These are phyloP conservation scores for Clistopyga incitator DNA, from an alignment of 2,888 invertebrate genomes.

Conservation along the genomic window DNA sequence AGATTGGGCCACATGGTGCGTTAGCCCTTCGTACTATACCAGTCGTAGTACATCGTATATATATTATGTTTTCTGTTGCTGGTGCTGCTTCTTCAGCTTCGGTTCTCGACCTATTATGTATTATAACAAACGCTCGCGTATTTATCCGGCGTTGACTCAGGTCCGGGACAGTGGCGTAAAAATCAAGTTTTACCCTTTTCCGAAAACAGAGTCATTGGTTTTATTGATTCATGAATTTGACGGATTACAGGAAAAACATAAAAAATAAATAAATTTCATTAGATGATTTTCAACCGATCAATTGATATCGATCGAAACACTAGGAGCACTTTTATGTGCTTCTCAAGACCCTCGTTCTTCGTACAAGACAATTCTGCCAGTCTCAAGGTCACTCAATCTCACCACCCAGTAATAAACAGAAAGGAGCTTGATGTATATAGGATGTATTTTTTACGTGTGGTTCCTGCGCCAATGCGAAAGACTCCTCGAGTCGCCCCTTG, in stretches of 20 bases:
- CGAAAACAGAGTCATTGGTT: neutral
- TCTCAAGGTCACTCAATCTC: slow-evolving; percentile 45
- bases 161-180: slow-evolving; percentile 23
- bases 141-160: slow-evolving; percentile 45
- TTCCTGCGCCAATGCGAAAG: slow-evolving; percentile 59
- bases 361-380: slow-evolving; percentile 4
- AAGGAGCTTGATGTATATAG: neutral
- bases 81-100: neutral
- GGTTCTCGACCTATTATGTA: slow-evolving; percentile 4
- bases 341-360: slow-evolving; percentile 11
- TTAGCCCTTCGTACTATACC: neutral
- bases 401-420: slow-evolving; percentile 5
- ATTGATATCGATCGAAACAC: no score
- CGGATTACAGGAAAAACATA: no score
- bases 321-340: no score
- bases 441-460: neutral
- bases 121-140: slow-evolving; percentile 5
- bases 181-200: neutral
- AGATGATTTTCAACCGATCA: no score
- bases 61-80: slow-evolving; percentile 6
- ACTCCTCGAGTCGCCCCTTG: slow-evolving; percentile 32
- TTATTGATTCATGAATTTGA: no score
- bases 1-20: slow-evolving; percentile 58
- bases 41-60: neutral
- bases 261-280: no score